Conservation (phyloP, 2,797 vertebrate genomes). For the Microctenopoma steveboyesi region DNA sequence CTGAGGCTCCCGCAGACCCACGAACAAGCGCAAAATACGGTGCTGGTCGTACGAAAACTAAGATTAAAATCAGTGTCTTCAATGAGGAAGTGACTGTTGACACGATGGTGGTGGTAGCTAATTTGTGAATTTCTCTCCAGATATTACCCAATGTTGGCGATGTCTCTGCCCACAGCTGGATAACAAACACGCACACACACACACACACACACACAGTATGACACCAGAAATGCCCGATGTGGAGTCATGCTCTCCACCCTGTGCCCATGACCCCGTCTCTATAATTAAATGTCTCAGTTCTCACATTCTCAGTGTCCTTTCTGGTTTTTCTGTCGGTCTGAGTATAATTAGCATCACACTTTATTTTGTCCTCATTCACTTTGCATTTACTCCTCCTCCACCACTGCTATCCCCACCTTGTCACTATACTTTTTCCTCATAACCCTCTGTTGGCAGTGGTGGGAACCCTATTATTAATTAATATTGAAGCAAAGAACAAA, state of each 20-base stretch:
- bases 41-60: constrained; percentile 18
- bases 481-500: too few relatives aligned
- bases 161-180: constrained; percentile 47
- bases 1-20: constrained; percentile 1
- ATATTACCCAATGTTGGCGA: constrained; percentile 24
- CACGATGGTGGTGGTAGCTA: constrained; percentile 13
- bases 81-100: constrained; percentile 4
- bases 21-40: constrained; percentile 23
- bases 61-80: constrained; percentile 24
- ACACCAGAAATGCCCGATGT: constrained; percentile 58
- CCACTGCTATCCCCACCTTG: constrained; percentile 7
- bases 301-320: constrained; percentile 47
- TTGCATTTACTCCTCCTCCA: constrained; percentile 21
- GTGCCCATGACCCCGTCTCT: constrained; percentile 55
- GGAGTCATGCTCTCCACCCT: constrained; percentile 53
- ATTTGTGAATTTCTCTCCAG: constrained; percentile 51
- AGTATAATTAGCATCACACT: constrained; percentile 66
- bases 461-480: not conserved
- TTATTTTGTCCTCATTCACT: constrained; percentile 44
- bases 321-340: constrained; percentile 72
- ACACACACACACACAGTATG: constrained; percentile 16
- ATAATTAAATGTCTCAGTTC: constrained; percentile 69
- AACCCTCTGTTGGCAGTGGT: not conserved
- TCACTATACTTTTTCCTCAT: constrained; percentile 3
- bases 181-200: constrained; percentile 35